Conservation (phyloP, 2,113 vertebrate genomes). For the Anolis sagrei region DNA sequence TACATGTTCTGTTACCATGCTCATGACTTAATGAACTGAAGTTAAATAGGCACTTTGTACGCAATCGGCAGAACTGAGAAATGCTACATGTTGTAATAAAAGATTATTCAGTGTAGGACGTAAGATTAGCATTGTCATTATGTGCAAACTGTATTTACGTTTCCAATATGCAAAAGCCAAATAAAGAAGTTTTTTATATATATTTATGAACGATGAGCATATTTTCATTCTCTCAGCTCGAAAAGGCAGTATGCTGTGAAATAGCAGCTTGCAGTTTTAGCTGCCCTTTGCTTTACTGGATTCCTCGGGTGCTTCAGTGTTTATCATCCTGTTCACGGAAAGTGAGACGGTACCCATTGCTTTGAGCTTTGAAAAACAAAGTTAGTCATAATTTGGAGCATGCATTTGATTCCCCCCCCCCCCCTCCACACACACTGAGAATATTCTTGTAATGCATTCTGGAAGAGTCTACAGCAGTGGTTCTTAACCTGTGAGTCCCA, state of each 20-base stretch:
- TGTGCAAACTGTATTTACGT: conserved; percentile 30
- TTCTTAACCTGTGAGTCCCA: too few species aligned
- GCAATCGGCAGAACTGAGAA: conserved; percentile 7
- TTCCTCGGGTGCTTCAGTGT: neutral
- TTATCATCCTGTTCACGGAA: neutral
- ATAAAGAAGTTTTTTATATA: conserved; percentile 30
- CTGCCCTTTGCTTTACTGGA: neutral
- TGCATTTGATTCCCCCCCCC: too few species aligned
- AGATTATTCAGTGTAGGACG: conserved; percentile 8
- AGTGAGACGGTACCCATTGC: too few species aligned
- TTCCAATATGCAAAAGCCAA: conserved; percentile 33
- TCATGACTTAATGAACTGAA: neutral
- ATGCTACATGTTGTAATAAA: conserved; percentile 35
- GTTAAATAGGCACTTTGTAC: neutral
- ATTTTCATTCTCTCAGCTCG: neutral
- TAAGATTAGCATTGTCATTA: conserved; percentile 20
- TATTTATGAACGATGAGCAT: conserved; percentile 10
- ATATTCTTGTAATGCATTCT: too few species aligned
- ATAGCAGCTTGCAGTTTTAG: neutral
- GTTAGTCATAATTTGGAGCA: too few species aligned
- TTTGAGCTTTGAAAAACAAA: too few species aligned
- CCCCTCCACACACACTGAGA: too few species aligned
- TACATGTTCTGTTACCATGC: neutral
- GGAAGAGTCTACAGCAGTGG: neutral
- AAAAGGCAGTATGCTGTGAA: neutral